Evolutionary conservation across 92 coral and sea anemone species (phyloP), one percentile per base, ranked within the genome.

Genomic region (Porites evermanni): DNA sequence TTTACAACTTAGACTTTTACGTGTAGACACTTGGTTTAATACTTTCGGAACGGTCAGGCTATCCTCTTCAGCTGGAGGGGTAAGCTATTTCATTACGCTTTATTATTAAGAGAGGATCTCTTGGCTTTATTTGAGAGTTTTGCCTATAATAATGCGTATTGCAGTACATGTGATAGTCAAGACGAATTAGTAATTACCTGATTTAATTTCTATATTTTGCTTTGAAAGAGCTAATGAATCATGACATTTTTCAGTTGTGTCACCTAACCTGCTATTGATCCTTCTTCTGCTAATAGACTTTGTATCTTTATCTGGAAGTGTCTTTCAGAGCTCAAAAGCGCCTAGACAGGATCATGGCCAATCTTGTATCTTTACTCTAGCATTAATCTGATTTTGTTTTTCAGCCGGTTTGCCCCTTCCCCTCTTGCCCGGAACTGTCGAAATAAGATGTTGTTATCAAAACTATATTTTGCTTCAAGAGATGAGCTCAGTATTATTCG

Each of bases 281-380:
- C 20, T 70, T 2, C 32, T 29, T 29, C 32, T 29, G 32, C 32
- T 29, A 29, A 29, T 29, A 29, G 32, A 29, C 32, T 29, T 29
- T 29, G 32, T 29, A 29, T 29, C 32, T 29, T 29, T 29, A 29
- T 29, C 32, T 29, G 32, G 32, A 29, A 29, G 32, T 29, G 32
- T 29, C 32, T 29, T 29, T 29, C 3, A 2, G 32, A 29, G 32
- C 64, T 54, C 32, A 3, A 21, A 72, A 79, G 84, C 84, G 66
- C 74, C 74, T 24, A 52, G 26, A 29, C 72, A 78, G n/a, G 32
- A 78, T 58, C 61, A 68, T 1, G 3, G 53, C 53, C 74, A 79
- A 20, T 78, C 72, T 16, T 12, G 82, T 78, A 78, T 78, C 72
- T 72, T n/a, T n/a, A n/a, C n/a, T n/a, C n/a, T n/a, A n/a, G 53